A percentile compares a stretch with the other conserved stretches of the same genome.
Conservation (phyloP, 2,113 vertebrate genomes). For the Poeciliopsis occidentalis region DNA sequence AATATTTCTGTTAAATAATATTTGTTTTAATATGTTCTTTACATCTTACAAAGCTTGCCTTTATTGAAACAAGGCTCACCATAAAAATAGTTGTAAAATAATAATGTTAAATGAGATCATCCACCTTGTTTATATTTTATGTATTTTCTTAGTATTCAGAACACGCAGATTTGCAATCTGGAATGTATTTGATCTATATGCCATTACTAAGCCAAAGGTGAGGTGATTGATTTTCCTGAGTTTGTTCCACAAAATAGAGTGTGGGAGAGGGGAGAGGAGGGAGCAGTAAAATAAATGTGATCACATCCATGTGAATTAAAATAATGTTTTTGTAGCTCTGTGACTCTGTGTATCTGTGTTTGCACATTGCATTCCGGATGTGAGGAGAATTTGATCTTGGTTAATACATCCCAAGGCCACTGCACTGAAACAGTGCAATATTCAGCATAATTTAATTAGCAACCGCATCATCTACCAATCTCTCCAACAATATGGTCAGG, state of each 20-base stretch:
- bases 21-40: too few species aligned
- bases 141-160: constrained; percentile 3
- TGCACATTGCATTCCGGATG: constrained; percentile 1
- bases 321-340: background rate
- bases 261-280: background rate
- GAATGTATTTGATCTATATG: constrained; percentile 11
- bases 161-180: background rate
- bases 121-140: background rate
- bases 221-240: constrained; percentile 4
- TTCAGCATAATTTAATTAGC: constrained; percentile 44
- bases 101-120: constrained; percentile 6
- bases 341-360: constrained; percentile 4
- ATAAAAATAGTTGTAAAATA: background rate
- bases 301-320: background rate
- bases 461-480: constrained; percentile 29
- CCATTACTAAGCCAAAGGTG: constrained; percentile 11
- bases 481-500: constrained; percentile 15
- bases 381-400: constrained; percentile 34
- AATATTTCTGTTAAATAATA: too few species aligned
- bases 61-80: too few species aligned
- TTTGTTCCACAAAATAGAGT: background rate
- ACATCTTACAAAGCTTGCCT: too few species aligned
- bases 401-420: constrained; percentile 17
- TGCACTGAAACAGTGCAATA: constrained; percentile 38
- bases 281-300: background rate